These are phyloP conservation scores for Labeo calbasu DNA, from an alignment of 2,797 vertebrate genomes.

Conservation along the genomic window DNA sequence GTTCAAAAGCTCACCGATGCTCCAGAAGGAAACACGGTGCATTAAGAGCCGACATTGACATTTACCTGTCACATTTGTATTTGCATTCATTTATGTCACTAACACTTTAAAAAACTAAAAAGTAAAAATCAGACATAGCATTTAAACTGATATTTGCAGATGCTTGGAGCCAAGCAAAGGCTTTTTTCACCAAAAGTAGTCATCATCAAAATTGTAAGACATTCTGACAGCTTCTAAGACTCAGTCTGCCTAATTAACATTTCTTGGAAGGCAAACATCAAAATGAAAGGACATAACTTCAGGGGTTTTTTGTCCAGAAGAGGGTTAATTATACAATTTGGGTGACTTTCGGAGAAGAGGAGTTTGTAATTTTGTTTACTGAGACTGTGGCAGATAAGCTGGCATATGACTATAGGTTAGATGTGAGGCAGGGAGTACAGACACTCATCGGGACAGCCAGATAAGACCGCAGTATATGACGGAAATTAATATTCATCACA, in stretches of 20 bases:
- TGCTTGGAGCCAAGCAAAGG: neutral
- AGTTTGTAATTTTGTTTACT: conserved; percentile 21
- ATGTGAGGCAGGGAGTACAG: neutral
- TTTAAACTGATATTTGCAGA: neutral
- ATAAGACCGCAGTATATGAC: conserved; percentile 3
- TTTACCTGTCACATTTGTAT: neutral
- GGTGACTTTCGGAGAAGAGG: conserved; percentile 34
- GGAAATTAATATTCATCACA: conserved; percentile 40
- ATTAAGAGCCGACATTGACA: too few species aligned
- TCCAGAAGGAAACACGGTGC: too few species aligned
- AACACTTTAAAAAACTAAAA: neutral
- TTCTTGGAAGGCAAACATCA: conserved; percentile 3
- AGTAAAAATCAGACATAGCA: neutral
- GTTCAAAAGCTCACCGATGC: too few species aligned
- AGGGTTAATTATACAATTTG: conserved; percentile 23
- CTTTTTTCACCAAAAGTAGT: neutral
- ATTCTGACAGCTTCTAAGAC: conserved; percentile 11
- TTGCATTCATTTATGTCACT: neutral
- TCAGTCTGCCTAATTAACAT: neutral
- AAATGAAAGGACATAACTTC: conserved; percentile 18
- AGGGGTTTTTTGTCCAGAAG: neutral
- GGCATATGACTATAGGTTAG: neutral
- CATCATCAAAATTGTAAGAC: conserved; percentile 18
- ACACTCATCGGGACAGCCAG: neutral
- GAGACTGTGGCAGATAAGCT: neutral